Base-by-base conservation (phyloP, 1,140 invertebrate species). In the Ceratoteleas bidentatus region DNA sequence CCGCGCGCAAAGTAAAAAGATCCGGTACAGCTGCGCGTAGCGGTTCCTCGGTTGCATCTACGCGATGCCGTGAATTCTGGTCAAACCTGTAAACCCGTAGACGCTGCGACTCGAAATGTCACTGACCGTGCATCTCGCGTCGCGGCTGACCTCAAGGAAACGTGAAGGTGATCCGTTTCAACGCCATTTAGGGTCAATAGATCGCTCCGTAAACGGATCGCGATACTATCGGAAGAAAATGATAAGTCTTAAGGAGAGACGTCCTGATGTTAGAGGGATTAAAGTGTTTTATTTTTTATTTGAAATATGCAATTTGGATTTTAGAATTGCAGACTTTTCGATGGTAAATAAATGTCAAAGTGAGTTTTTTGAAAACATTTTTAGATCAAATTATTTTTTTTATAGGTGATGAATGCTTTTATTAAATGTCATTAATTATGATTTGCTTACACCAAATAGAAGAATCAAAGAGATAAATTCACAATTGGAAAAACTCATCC, bases 21-120 rank as follows among this genome's bases (percentile, higher is more conserved):
- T 68, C 57, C 50, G n/a, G 40, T 45, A 53, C 57, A 75, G 54
- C 60, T 76, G 66, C 60, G 49, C 47, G 52, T 79, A 79, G 81
- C 81, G 76, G 81, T 80, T 72, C 81, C 70, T 78, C n/a, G 10
- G 54, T 47, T 75, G 54, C 76, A 77, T 73, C 70, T 70, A 79
- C 65, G 53, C 69, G 65, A 70, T 72, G 74, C 66, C 65, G 81
- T 85, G 84, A 87, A 89, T 90, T 90, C 89, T 85, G 85, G 88
- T 88, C 86, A 89, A 87, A 90, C 88, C 87, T 89, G 89, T 89
- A 87, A 76, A 78, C 81, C 50, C 66, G 32, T 10, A 43, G 40
- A 73, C 57, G 80, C 66, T 24, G 24, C 68, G 73, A 82, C 58
- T 83, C 75, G 43, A 68, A 85, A 88, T 88, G 88, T 88, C 88